Conservation (phyloP, 2,113 vertebrate genomes). For the Sylvia atricapilla region DNA sequence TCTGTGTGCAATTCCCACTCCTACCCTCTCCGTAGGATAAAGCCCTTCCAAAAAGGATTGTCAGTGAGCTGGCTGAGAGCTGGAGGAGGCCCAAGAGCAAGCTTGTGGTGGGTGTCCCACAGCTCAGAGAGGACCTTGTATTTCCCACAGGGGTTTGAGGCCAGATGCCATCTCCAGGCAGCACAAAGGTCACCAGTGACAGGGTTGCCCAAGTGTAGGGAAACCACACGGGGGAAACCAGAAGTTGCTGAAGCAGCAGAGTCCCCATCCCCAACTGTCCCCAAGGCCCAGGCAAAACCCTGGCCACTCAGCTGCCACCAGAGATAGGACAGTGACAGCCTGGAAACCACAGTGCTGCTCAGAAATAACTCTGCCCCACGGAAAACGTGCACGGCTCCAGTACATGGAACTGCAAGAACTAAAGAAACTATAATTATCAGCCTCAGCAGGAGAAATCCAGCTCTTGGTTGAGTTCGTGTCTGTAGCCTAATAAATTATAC, state of each 20-base stretch:
- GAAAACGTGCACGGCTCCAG: background rate
- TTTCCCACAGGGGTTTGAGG: conserved; percentile 31
- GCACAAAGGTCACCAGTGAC: background rate
- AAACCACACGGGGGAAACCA: background rate
- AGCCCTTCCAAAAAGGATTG: background rate
- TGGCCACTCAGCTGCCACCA: background rate
- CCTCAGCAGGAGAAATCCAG: background rate
- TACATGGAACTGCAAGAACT: background rate
- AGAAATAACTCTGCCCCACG: background rate
- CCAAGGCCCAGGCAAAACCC: background rate
- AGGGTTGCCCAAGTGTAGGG: background rate
- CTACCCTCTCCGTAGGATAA: background rate
- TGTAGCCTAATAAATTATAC: background rate
- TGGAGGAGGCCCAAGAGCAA: conserved; percentile 8
- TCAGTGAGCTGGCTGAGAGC: background rate
- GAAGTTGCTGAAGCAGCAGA: conserved; percentile 54
- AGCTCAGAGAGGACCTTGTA: background rate
- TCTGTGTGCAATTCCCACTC: conserved; percentile 23
- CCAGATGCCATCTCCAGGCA: conserved; percentile 13
- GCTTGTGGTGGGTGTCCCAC: conserved; percentile 33
- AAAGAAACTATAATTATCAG: background rate
- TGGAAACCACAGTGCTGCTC: background rate
- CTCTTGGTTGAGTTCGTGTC: background rate
- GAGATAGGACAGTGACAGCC: background rate
- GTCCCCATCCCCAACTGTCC: background rate